A percentile compares a stretch with the other conserved stretches of the same genome.
These are phyloP conservation scores for Drosophila kurseongensis DNA, from an alignment of 1,140 invertebrate species.

Conservation along the genomic window DNA sequence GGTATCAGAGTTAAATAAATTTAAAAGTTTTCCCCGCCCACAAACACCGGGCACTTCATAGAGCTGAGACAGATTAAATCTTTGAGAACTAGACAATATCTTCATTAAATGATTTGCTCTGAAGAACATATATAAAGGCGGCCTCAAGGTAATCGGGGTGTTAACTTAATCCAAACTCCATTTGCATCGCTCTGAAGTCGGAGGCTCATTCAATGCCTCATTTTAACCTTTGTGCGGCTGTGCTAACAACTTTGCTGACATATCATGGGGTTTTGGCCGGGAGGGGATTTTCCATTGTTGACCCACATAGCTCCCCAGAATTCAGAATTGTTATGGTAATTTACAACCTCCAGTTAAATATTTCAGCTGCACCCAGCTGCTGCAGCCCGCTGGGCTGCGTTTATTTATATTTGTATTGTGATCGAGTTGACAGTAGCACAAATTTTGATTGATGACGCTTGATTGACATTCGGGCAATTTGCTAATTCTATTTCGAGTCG, in stretches of 20 bases:
- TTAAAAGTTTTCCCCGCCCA: conserved; percentile 22
- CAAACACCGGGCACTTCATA: neutral
- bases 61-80: conserved; percentile 17
- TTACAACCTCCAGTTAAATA: conserved; percentile 70
- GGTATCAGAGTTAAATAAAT: conserved; percentile 24
- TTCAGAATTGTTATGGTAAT: conserved; percentile 73
- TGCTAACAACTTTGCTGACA: conserved; percentile 40
- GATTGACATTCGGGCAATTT: conserved; percentile 81
- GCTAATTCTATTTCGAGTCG: conserved; percentile 74
- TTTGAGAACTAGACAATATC: conserved; percentile 24
- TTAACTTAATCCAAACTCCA: conserved; percentile 41
- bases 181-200: conserved; percentile 5
- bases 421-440: conserved; percentile 74
- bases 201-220: conserved; percentile 4
- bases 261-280: conserved; percentile 26
- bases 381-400: conserved; percentile 42
- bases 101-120: conserved; percentile 39
- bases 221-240: conserved; percentile 37
- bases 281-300: conserved; percentile 51
- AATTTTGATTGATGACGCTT: conserved; percentile 79
- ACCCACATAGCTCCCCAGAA: conserved; percentile 59
- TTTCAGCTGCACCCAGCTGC: conserved; percentile 64
- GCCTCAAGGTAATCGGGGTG: conserved; percentile 27
- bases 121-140: conserved; percentile 1
- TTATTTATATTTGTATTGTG: conserved; percentile 62